These are phyloP conservation scores for Cyclargus thomasi DNA, from an alignment of 1,140 invertebrate genomes.

Conservation along the genomic window DNA sequence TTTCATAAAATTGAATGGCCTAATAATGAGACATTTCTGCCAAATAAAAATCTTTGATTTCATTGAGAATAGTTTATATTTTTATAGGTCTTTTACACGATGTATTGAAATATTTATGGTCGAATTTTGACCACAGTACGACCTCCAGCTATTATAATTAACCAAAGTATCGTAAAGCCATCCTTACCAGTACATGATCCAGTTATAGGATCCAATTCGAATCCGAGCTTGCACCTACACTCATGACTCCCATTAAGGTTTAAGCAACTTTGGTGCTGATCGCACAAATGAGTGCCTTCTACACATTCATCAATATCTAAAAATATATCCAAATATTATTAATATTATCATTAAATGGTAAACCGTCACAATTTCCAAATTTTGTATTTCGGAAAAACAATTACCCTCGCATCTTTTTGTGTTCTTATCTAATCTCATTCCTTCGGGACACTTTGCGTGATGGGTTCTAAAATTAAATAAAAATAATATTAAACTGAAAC, in stretches of 20 bases:
- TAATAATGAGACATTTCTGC: no score
- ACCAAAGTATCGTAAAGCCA: no score
- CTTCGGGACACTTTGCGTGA: constrained; percentile 41
- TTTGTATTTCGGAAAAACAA: not conserved
- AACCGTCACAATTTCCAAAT: not conserved
- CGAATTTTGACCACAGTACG: no score
- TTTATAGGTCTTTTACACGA: no score
- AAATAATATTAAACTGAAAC: not conserved
- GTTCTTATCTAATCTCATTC: constrained; percentile 38
- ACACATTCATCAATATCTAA: constrained; percentile 87
- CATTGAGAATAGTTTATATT: no score
- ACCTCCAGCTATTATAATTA: no score
- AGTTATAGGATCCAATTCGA: constrained; percentile 79
- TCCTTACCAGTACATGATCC: constrained; percentile 82
- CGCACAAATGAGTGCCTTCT: constrained; percentile 77
- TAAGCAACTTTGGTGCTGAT: constrained; percentile 82
- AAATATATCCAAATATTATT: constrained; percentile 21
- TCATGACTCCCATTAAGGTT: constrained; percentile 86
- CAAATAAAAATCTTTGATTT: no score
- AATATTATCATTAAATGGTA: not conserved
- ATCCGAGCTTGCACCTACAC: constrained; percentile 86
- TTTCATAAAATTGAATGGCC: no score
- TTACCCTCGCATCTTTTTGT: constrained; percentile 47
- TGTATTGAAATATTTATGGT: no score
- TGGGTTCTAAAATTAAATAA: constrained; percentile 23